These are phyloP conservation scores for Papilio gigon DNA, from an alignment of 2,888 invertebrate genomes.

Conservation along the genomic window DNA sequence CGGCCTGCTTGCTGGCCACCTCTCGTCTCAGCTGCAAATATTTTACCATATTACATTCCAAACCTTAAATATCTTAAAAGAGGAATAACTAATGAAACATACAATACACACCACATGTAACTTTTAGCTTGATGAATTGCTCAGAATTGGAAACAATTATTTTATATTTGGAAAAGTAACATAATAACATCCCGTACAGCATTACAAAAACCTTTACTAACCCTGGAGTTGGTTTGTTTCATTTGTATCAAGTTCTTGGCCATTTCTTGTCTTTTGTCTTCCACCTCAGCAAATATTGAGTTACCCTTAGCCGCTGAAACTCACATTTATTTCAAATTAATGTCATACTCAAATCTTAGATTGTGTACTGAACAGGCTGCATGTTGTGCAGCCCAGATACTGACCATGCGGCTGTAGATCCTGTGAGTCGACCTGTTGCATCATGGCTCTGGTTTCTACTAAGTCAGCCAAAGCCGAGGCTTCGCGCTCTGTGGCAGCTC, in stretches of 20 bases:
- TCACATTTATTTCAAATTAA: conserved; percentile 19
- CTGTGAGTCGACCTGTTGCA: conserved; percentile 67
- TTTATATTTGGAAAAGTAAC: no score
- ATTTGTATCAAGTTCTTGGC: conserved; percentile 81
- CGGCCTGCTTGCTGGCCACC: conserved; percentile 73
- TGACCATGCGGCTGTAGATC: conserved; percentile 72
- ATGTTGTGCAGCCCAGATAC: neutral
- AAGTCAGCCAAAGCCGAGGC: conserved; percentile 67
- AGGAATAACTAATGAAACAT: no score
- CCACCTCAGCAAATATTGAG: conserved; percentile 85
- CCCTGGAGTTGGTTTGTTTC: conserved; percentile 82
- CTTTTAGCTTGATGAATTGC: no score
- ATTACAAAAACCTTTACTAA: conserved; percentile 48
- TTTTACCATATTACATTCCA: neutral
- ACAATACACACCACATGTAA: no score
- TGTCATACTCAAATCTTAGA: neutral
- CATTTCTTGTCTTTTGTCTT: conserved; percentile 85
- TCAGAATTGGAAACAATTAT: conserved; percentile 1
- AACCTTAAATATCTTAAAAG: no score
- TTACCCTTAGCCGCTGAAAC: conserved; percentile 83
- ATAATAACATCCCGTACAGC: conserved; percentile 14
- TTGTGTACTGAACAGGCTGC: neutral
- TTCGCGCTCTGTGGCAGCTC: conserved; percentile 66
- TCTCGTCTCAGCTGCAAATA: conserved; percentile 67
- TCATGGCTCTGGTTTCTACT: conserved; percentile 68